Evolutionary conservation across 1,140 invertebrate species (phyloP).

Genomic region (Megalopta genalis): DNA sequence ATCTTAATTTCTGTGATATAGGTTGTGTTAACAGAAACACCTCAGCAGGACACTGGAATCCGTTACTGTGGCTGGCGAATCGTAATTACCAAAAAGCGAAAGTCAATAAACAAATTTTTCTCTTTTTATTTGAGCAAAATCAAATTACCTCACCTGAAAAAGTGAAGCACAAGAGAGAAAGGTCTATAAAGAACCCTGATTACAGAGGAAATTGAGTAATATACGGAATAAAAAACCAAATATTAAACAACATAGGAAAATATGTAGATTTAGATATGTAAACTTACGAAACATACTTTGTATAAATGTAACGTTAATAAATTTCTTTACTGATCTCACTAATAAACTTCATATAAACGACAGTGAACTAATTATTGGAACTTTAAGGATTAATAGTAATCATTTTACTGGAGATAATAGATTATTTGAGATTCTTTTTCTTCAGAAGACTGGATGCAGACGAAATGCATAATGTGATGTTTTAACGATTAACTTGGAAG

Average conservation of each 20-base stretch:
- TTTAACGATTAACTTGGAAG: constrained; percentile 51
- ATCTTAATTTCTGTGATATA: constrained; percentile 32
- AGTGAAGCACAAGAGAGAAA: constrained; percentile 61
- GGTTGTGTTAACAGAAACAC: constrained; percentile 53
- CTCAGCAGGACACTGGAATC: constrained; percentile 43
- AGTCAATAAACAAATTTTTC: constrained; percentile 79
- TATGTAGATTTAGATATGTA: constrained; percentile 65
- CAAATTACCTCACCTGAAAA: constrained; percentile 78
- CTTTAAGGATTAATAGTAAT: constrained; percentile 53
- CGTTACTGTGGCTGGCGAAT: constrained; percentile 60
- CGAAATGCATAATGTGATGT: constrained; percentile 64
- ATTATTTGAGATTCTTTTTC: constrained; percentile 63
- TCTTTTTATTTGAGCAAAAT: constrained; percentile 79
- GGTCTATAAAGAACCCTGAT: constrained; percentile 26
- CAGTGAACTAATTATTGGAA: constrained; percentile 58
- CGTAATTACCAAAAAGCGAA: constrained; percentile 73
- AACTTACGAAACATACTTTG: constrained; percentile 68
- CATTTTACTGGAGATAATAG: constrained; percentile 61
- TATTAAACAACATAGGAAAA: constrained; percentile 72
- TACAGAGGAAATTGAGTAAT: constrained; percentile 49
- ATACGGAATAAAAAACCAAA: constrained; percentile 76
- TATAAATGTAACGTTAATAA: constrained; percentile 74
- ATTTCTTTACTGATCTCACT: constrained; percentile 75
- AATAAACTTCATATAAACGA: constrained; percentile 61
- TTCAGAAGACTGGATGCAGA: constrained; percentile 67